phyloP scores from a whole-genome alignment of 2,888 invertebrate species.

The Gymnoscelis rufifasciata region DNA sequence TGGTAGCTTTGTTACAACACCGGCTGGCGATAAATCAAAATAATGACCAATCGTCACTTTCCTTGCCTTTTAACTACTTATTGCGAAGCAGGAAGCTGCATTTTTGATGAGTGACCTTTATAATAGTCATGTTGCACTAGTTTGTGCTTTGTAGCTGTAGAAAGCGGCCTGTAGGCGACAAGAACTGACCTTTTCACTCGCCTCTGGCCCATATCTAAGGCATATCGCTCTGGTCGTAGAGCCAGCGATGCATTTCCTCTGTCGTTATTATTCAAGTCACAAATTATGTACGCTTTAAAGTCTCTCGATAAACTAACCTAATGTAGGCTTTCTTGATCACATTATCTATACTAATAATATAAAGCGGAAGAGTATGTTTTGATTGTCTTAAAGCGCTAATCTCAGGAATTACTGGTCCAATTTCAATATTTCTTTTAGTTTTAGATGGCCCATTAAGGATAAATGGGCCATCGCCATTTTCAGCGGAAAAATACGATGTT shows the following conservation, averaged over 20 bases:
- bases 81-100: slow-evolving; percentile 35
- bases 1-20: slow-evolving; percentile 1
- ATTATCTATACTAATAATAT: too few relatives aligned
- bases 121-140: slow-evolving; percentile 52
- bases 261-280: neutral
- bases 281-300: too few relatives aligned
- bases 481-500: too few relatives aligned
- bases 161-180: slow-evolving; percentile 62
- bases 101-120: slow-evolving; percentile 43
- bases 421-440: too few relatives aligned
- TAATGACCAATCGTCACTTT: slow-evolving; percentile 9
- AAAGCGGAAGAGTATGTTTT: too few relatives aligned
- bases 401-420: too few relatives aligned
- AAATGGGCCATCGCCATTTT: too few relatives aligned
- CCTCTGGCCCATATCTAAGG: slow-evolving; percentile 57
- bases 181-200: slow-evolving; percentile 68
- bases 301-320: too few relatives aligned
- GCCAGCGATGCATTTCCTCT: slow-evolving; percentile 5
- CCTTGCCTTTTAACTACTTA: slow-evolving; percentile 11
- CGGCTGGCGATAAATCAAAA: slow-evolving; percentile 2
- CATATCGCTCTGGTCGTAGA: slow-evolving; percentile 28
- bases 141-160: slow-evolving; percentile 66
- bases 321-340: too few relatives aligned
- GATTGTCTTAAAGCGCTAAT: too few relatives aligned
- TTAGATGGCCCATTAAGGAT: too few relatives aligned